Conservation (phyloP, 2,888 invertebrate species). For the Endotricha flammealis region DNA sequence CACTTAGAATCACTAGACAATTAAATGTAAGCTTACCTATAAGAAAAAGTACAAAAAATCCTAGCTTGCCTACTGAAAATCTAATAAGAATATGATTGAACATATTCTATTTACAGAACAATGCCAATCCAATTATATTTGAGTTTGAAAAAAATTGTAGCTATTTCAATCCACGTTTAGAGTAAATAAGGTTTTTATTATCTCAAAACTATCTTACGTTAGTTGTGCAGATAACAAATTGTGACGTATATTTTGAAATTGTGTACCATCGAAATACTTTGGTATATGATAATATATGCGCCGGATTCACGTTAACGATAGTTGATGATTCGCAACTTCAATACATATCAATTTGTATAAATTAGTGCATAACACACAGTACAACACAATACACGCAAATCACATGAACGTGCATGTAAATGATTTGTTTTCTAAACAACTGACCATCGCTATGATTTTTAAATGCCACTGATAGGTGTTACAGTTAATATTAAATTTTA, state of each 20-base stretch:
- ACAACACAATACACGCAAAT: background rate
- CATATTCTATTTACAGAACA: no score
- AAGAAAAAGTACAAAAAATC: background rate
- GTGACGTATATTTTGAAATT: background rate
- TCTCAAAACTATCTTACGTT: no score
- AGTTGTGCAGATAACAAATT: background rate
- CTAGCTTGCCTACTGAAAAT: background rate
- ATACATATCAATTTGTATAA: background rate
- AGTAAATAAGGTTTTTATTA: no score
- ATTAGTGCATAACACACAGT: conserved; percentile 1
- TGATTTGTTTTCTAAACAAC: conserved; percentile 4
- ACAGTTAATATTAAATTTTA: no score
- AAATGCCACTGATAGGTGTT: no score
- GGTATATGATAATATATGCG: background rate
- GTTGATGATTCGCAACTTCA: background rate
- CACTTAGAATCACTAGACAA: background rate
- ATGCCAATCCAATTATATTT: no score
- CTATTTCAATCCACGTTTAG: no score
- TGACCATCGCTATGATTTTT: conserved; percentile 1
- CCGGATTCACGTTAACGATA: background rate
- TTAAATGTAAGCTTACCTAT: background rate
- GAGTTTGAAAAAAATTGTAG: no score
- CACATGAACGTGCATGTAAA: conserved; percentile 9
- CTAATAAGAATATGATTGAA: no score
- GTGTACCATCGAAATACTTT: conserved; percentile 2